Base-by-base conservation (phyloP, 2,113 vertebrate species). In the Callaeas wilsoni region DNA sequence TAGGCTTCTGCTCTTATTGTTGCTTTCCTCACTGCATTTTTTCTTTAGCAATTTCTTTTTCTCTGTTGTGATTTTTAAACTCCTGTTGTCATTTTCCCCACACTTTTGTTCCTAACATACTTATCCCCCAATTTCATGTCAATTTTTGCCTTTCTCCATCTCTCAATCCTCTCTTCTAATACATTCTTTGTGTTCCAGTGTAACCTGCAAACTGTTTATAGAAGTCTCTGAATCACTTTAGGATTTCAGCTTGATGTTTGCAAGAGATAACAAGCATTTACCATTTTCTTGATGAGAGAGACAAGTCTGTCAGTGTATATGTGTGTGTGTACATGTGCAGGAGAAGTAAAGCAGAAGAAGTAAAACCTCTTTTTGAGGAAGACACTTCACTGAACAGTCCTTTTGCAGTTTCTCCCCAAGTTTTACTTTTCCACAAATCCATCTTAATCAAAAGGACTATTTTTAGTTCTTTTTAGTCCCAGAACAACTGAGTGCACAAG, bases 161-260 rank as follows among this genome's bases (percentile, higher is more conserved):
- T 82, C 64, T 44, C 33, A 13, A 57, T 90, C 47, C 15, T 94
- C 12, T 91, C 27, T 92, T 94, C 20, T 78, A 67, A 52, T 89
- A 30, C 39, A 7, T 94, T 55, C 53, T 92, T 81, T 89, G 50
- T 86, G 41, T 69, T 60, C 41, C 49, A 17, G 27, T 88, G 69
- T 56, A 77, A 73, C 2, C 0, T 46, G 39, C 42, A 82, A 50
- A 30, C 60, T 79, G 70, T 68, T 85, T 93, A 84, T 84, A 86
- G 75, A 89, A 53, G 47, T 69, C 90, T 86, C 30, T 92, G 90
- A 91, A 70, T 77, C 29, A 49, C 30, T 89, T 19, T 56, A 77
- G 84, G 37, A 73, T 94, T 94, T 95, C 89, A 92, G 16, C 44
- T 71, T 74, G 55, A 33, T 93, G 55, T 82, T 95, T 95, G 22